Percentiles rank a stretch among this genome's conserved stretches.
phyloP scores from a whole-genome alignment of 2,797 vertebrate species.

The Coilia nasus region DNA sequence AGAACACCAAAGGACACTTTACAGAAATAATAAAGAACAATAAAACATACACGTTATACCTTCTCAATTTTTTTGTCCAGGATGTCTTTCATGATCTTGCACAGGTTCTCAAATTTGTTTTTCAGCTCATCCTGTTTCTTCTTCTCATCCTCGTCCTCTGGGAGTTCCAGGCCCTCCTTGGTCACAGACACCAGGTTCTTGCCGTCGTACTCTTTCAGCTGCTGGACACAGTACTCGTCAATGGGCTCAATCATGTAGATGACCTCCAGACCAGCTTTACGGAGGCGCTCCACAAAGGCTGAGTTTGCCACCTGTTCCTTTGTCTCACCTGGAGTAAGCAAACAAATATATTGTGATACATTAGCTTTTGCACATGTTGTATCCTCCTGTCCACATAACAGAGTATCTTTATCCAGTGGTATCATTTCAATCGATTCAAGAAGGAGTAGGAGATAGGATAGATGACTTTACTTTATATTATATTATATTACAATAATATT shows the following conservation, averaged over 20 bases:
- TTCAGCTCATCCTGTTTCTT: conserved; percentile 92
- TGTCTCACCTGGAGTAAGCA: conserved; percentile 83
- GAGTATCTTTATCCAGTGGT: neutral
- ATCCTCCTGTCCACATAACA: neutral
- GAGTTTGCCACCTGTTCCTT: conserved; percentile 98
- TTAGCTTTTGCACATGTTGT: neutral
- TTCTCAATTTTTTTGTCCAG: conserved; percentile 96
- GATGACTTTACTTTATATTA: too few relatives aligned
- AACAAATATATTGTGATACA: neutral
- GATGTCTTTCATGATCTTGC: conserved; percentile 97
- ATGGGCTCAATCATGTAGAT: conserved; percentile 99
- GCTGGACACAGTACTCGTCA: conserved; percentile 96
- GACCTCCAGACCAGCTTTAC: conserved; percentile 92
- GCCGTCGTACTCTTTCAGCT: conserved; percentile 94
- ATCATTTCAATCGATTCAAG: neutral
- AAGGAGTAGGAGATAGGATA: neutral
- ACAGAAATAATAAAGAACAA: too few relatives aligned
- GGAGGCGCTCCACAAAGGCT: conserved; percentile 92
- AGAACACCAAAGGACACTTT: too few relatives aligned
- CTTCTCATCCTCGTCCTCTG: conserved; percentile 94
- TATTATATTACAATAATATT: neutral
- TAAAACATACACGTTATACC: conserved; percentile 69
- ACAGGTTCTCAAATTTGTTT: conserved; percentile 88
- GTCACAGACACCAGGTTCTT: conserved; percentile 94
- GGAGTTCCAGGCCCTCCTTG: conserved; percentile 93